Evolutionary conservation across 2,888 invertebrate genomes (phyloP).

Genomic region (Hirtodrosophila cameraria): DNA sequence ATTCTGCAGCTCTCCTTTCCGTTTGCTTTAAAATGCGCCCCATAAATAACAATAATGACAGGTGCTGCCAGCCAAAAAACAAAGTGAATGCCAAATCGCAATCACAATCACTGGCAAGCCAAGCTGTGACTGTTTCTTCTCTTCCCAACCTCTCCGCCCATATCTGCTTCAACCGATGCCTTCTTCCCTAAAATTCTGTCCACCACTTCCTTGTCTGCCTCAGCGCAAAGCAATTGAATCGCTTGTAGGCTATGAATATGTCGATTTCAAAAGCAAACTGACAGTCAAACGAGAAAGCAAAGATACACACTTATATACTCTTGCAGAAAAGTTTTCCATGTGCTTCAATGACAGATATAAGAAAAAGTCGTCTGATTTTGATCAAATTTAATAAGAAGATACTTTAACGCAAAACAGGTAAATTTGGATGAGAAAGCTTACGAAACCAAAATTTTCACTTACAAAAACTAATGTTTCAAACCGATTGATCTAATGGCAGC

Average conservation of each 20-base stretch:
- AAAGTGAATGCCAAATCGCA: conserved; percentile 53
- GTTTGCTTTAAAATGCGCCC: conserved; percentile 60
- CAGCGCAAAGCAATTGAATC: conserved; percentile 46
- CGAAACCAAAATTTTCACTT: no score
- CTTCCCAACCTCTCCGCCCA: not conserved
- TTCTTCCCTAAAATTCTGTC: conserved; percentile 1
- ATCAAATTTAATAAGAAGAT: no score
- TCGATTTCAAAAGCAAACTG: conserved; percentile 72
- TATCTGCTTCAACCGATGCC: not conserved
- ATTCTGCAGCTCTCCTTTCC: no score
- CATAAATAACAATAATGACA: conserved; percentile 66
- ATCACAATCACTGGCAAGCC: conserved; percentile 46
- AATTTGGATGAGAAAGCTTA: no score
- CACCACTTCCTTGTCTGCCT: not conserved
- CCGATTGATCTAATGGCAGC: no score
- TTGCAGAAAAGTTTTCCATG: no score
- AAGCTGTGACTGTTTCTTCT: conserved; percentile 46
- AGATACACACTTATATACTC: not conserved
- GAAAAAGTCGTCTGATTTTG: no score
- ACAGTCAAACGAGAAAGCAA: conserved; percentile 29
- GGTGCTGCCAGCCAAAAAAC: conserved; percentile 49
- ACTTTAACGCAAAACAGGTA: no score
- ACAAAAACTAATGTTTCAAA: no score
- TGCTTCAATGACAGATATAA: no score
- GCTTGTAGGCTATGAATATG: conserved; percentile 77